Base-by-base conservation (phyloP, 2,113 vertebrate species). In the Apistogramma diplotaenia region DNA sequence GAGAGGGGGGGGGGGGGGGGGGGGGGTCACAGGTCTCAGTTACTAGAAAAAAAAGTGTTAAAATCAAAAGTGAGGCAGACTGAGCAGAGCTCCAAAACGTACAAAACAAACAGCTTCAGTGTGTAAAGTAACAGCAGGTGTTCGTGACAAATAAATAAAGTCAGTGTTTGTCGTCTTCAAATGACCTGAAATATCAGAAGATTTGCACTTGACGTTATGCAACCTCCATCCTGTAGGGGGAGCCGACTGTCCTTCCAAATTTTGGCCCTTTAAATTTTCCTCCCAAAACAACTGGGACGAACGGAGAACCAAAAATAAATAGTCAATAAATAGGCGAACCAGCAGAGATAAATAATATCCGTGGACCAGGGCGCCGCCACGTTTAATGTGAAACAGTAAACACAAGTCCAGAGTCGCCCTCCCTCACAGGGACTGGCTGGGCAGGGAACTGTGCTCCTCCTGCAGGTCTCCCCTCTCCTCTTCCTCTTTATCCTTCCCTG, bases 381-480 rank as follows among this genome's bases (percentile, higher is more conserved):
- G 16, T 19, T 46, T 67, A 67, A 67, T 67, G 37, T 0, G 37
- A 46, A 46, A 21, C 62, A 25, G 40, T 37, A 62, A 53, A 18
- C 58, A 0, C 31, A 0, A 10, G 74, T 33, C 53, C 19, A 4
- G 73, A 51, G 46, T 49, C 59, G 18, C 3, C 9, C 35, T 15
- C 13, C 2, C 6, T 70, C 27, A 86, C 18, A 92, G 76, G 2
- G 89, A 91, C 19, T 73, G 57, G 8, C 57, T 29, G 12, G 87
- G 84, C 13, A 90, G 76, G 16, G 91, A 89, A 71, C 82, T 60
- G 54, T 61, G 76, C 3, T 87, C 81, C 23, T 77, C 92, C n/a
- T 81, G 83, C 67, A 92, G 57, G 72, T 54, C 75, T 43, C 43
- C 73, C 12, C 46, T 54, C 12, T 67, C 61, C 23, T 67, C 61